phyloP scores from a whole-genome alignment of 2,797 vertebrate species.

The Mastacembelus armatus region DNA sequence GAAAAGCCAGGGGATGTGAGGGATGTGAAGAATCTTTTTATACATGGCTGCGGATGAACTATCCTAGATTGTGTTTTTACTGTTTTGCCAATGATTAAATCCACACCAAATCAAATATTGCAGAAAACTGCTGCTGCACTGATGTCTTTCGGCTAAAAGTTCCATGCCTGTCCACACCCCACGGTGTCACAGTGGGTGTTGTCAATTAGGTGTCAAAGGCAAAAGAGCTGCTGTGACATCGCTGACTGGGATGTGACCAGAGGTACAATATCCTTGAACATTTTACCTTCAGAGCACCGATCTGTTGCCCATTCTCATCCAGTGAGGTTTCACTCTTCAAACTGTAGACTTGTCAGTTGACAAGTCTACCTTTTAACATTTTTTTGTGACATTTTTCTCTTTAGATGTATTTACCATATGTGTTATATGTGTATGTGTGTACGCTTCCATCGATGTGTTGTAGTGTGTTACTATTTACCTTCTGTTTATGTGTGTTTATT shows the following conservation, averaged over 20 bases:
- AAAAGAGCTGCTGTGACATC: constrained; percentile 34
- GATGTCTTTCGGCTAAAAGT: constrained; percentile 35
- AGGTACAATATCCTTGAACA: constrained; percentile 18
- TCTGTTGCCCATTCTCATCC: constrained; percentile 19
- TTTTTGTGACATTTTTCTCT: constrained; percentile 24
- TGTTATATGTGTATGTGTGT: background rate
- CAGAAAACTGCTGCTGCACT: constrained; percentile 26
- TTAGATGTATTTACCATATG: constrained; percentile 27
- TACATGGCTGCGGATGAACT: constrained; percentile 24
- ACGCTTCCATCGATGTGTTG: background rate
- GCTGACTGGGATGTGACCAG: constrained; percentile 7
- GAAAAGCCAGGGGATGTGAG: background rate
- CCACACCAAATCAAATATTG: constrained; percentile 35
- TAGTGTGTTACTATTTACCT: constrained; percentile 7
- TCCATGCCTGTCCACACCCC: constrained; percentile 35
- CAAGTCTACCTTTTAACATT: too few relatives aligned
- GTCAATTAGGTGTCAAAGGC: constrained; percentile 54
- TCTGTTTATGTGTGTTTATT: constrained; percentile 1
- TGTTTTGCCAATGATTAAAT: constrained; percentile 51
- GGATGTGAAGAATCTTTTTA: constrained; percentile 15
- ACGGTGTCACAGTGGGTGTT: constrained; percentile 47
- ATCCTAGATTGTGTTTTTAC: constrained; percentile 38
- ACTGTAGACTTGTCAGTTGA: too few relatives aligned
- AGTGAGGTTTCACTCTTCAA: constrained; percentile 23
- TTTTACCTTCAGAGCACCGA: constrained; percentile 5